These are phyloP conservation scores for Nowickia ferox DNA, from an alignment of 2,888 invertebrate species.

Conservation along the genomic window DNA sequence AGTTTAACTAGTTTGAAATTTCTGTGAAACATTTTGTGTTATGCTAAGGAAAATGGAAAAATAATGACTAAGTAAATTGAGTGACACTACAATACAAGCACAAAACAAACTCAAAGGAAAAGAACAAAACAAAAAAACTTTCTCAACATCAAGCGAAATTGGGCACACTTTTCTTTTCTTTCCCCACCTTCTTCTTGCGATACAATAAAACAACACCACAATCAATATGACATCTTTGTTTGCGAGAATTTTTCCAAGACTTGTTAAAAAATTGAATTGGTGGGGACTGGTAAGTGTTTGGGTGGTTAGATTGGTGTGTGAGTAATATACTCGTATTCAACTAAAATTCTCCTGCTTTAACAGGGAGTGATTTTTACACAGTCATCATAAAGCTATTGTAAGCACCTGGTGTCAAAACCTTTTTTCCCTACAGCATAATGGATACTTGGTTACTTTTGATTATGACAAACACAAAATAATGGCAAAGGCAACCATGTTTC, in stretches of 20 bases:
- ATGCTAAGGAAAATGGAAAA: conserved; percentile 61
- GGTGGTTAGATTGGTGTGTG: not conserved
- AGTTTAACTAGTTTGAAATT: not conserved
- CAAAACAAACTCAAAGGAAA: conserved; percentile 10
- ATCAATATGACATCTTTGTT: conserved; percentile 69
- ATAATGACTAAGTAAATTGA: conserved; percentile 72
- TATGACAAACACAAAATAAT: conserved; percentile 25
- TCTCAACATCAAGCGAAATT: conserved; percentile 47
- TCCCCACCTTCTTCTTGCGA: not conserved
- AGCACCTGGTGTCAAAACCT: conserved; percentile 72
- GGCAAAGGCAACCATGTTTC: conserved; percentile 55
- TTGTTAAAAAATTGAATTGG: conserved; percentile 11
- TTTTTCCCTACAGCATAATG: conserved; percentile 42
- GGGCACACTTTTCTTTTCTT: conserved; percentile 3
- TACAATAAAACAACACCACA: conserved; percentile 53
- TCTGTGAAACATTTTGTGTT: conserved; percentile 45
- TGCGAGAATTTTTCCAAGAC: conserved; percentile 1
- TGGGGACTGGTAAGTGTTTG: not conserved
- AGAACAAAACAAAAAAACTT: conserved; percentile 30
- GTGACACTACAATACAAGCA: conserved; percentile 57
- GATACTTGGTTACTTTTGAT: conserved; percentile 31
- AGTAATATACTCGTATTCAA: conserved; percentile 6
- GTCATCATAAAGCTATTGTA: conserved; percentile 73
- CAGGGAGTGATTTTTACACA: conserved; percentile 59
- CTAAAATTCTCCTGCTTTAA: conserved; percentile 48